phyloP scores from a whole-genome alignment of 2,888 invertebrate species.

The Alsophila aescularia region DNA sequence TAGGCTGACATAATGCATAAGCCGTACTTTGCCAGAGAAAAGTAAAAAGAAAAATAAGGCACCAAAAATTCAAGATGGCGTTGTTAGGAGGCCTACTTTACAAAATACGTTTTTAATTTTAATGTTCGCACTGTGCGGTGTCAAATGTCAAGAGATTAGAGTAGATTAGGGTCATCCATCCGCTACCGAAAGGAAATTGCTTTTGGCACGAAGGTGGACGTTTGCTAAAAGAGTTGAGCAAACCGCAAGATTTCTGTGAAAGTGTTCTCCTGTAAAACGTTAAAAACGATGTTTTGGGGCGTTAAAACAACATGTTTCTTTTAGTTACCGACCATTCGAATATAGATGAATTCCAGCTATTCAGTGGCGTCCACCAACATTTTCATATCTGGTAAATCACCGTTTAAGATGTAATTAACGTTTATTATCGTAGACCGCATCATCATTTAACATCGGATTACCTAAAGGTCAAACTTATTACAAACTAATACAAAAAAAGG shows the following conservation, averaged over 20 bases:
- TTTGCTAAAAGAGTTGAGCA: background rate
- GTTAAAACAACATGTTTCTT: too few relatives aligned
- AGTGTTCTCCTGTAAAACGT: too few relatives aligned
- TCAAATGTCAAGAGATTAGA: constrained; percentile 22
- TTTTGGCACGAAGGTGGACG: constrained; percentile 2
- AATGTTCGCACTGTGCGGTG: constrained; percentile 5
- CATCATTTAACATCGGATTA: too few relatives aligned
- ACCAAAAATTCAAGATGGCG: background rate
- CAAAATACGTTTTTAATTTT: constrained; percentile 20
- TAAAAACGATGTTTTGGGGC: too few relatives aligned
- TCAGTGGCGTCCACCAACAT: too few relatives aligned
- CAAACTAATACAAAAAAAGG: too few relatives aligned
- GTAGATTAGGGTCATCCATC: constrained; percentile 14
- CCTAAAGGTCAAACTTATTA: too few relatives aligned
- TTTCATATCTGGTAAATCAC: too few relatives aligned
- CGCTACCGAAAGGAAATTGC: constrained; percentile 10
- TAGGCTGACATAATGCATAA: background rate
- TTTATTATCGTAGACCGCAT: too few relatives aligned
- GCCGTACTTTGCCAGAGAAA: background rate
- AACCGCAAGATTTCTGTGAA: background rate
- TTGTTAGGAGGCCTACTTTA: background rate
- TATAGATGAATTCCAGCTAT: too few relatives aligned
- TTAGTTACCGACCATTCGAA: too few relatives aligned
- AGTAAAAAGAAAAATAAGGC: background rate
- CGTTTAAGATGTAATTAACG: too few relatives aligned